phyloP scores from a whole-genome alignment of 2,888 invertebrate genomes.

The Clunio marinus region DNA sequence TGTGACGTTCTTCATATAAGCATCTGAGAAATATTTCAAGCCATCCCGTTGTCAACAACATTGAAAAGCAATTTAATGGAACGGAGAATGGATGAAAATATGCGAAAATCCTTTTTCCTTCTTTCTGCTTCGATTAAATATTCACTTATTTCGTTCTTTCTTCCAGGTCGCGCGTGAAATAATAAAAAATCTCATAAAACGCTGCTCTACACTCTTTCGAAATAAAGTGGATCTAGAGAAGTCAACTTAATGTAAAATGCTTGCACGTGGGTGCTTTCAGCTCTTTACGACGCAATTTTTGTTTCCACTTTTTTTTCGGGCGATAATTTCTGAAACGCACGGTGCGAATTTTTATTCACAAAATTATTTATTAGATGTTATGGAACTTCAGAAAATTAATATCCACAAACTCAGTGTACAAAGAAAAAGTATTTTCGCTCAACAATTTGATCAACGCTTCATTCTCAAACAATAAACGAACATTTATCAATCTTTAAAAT shows the following conservation, averaged over 20 bases:
- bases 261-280: background rate
- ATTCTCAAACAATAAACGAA: background rate
- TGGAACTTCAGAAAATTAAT: too few species aligned
- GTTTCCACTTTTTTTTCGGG: background rate
- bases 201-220: too few species aligned
- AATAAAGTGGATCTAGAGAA: background rate
- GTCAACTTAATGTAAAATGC: background rate
- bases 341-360: too few species aligned
- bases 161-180: background rate
- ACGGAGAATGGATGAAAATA: too few species aligned
- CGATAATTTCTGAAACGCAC: background rate
- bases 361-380: too few species aligned
- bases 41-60: background rate
- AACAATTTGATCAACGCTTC: too few species aligned
- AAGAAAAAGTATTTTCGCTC: too few species aligned
- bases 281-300: background rate
- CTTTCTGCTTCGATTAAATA: background rate
- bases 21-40: too few species aligned
- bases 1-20: too few species aligned
- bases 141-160: background rate
- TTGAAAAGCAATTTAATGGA: background rate
- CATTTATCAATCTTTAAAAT: slow-evolving; percentile 5
- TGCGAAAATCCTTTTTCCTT: background rate
- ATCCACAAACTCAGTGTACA: too few species aligned
- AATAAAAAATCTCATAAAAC: background rate